These are phyloP conservation scores for Callipepla squamata DNA, from an alignment of 2,113 vertebrate species.

Conservation along the genomic window DNA sequence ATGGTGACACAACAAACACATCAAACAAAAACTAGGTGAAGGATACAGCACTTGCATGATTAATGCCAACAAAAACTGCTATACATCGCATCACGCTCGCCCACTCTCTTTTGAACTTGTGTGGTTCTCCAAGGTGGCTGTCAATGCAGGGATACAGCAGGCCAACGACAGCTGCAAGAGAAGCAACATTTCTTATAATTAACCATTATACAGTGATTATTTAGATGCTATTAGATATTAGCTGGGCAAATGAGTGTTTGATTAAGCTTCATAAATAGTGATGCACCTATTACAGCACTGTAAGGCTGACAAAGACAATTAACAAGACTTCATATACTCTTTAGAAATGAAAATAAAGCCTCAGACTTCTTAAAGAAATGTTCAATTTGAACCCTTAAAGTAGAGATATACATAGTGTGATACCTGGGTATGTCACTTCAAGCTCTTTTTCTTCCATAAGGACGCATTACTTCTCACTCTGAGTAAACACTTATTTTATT, in stretches of 20 bases:
- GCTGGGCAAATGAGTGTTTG: not conserved
- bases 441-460: not conserved
- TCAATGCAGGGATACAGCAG: constrained; percentile 86
- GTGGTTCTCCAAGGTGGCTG: constrained; percentile 85
- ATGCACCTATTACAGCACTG: not conserved
- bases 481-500: not conserved
- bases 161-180: constrained; percentile 81
- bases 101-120: constrained; percentile 87
- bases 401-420: not conserved
- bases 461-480: not conserved
- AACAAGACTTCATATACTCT: not conserved
- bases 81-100: constrained; percentile 87
- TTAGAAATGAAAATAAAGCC: not conserved
- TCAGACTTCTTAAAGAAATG: not conserved
- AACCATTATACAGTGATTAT: not conserved
- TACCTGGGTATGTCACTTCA: not conserved
- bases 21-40: not conserved
- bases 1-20: not conserved
- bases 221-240: not conserved
- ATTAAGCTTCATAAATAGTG: not conserved
- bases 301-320: not conserved
- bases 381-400: not conserved
- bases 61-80: constrained; percentile 85
- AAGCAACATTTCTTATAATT: not conserved
- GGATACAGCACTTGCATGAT: constrained; percentile 88